phyloP scores from a whole-genome alignment of 2,113 vertebrate species.

The Puffinus mauretanicus region DNA sequence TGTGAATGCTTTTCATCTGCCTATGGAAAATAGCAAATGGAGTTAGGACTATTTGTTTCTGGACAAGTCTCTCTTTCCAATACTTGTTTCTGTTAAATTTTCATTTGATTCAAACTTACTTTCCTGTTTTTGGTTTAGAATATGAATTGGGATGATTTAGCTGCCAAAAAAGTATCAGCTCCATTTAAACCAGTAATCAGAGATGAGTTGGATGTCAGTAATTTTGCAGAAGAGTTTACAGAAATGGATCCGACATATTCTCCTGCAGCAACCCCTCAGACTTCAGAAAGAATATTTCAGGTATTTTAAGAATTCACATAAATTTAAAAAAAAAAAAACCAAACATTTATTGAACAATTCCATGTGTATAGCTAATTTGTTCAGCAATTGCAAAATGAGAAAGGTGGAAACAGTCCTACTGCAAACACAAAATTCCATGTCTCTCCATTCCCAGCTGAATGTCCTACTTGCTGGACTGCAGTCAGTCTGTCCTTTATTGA shows the following conservation, averaged over 20 bases:
- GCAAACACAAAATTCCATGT: background rate
- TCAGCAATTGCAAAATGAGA: background rate
- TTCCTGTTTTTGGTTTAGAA: constrained; percentile 77
- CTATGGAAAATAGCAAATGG: background rate
- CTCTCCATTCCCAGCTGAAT: background rate
- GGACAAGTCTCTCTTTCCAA: background rate
- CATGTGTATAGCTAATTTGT: background rate
- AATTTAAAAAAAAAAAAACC: background rate
- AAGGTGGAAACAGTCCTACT: background rate
- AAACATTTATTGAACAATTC: background rate
- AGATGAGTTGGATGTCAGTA: constrained; percentile 94
- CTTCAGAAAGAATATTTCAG: constrained; percentile 95
- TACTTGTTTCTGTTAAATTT: background rate
- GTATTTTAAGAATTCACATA: constrained; percentile 64
- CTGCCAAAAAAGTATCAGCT: constrained; percentile 89
- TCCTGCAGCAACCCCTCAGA: constrained; percentile 92
- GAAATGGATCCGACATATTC: constrained; percentile 99
- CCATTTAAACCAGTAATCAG: constrained; percentile 96
- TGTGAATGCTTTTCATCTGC: background rate
- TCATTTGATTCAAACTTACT: background rate
- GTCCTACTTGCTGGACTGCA: background rate
- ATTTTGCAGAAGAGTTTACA: constrained; percentile 97
- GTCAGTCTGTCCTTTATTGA: background rate
- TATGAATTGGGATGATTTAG: constrained; percentile 94
- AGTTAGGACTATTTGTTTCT: background rate